These are phyloP conservation scores for Drosophila tani DNA, from an alignment of 1,140 invertebrate genomes.

Conservation along the genomic window DNA sequence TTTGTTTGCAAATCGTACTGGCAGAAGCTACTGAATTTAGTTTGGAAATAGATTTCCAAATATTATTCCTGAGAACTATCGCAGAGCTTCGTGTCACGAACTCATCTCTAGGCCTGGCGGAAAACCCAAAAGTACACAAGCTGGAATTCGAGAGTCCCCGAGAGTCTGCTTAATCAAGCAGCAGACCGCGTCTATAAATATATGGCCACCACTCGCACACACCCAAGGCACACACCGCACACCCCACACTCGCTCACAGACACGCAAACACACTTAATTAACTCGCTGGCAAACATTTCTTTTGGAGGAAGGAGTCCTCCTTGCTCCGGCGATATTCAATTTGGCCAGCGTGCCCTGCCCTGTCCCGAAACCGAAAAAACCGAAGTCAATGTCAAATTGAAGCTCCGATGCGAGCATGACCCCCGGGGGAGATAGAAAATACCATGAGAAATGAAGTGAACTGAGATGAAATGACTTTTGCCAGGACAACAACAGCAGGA, in stretches of 20 bases:
- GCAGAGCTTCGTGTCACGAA: not conserved
- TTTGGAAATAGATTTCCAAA: no score
- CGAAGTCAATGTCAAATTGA: conserved; percentile 50
- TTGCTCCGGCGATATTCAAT: conserved; percentile 30
- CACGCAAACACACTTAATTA: conserved; percentile 49
- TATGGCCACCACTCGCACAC: conserved; percentile 15
- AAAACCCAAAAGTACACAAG: conserved; percentile 12
- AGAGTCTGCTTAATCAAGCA: conserved; percentile 46
- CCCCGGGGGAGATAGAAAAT: conserved; percentile 41
- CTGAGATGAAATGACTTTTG: conserved; percentile 52
- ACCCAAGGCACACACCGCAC: conserved; percentile 1
- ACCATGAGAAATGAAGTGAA: conserved; percentile 50
- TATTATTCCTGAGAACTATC: not conserved
- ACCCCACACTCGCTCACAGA: conserved; percentile 1
- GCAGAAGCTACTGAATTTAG: not conserved
- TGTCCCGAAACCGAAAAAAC: not conserved
- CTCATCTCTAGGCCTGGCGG: not conserved
- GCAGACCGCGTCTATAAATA: conserved; percentile 55
- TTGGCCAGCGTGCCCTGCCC: not conserved
- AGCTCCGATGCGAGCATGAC: conserved; percentile 23
- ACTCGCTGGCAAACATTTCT: conserved; percentile 35
- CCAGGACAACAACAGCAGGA: conserved; percentile 39
- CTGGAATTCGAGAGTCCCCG: conserved; percentile 1
- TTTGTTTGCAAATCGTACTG: no score
- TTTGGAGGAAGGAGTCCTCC: not conserved